Percentiles rank a stretch among this genome's conserved stretches.
Evolutionary conservation across 2,113 vertebrate species (phyloP).

Genomic region (Picathartes gymnocephalus): DNA sequence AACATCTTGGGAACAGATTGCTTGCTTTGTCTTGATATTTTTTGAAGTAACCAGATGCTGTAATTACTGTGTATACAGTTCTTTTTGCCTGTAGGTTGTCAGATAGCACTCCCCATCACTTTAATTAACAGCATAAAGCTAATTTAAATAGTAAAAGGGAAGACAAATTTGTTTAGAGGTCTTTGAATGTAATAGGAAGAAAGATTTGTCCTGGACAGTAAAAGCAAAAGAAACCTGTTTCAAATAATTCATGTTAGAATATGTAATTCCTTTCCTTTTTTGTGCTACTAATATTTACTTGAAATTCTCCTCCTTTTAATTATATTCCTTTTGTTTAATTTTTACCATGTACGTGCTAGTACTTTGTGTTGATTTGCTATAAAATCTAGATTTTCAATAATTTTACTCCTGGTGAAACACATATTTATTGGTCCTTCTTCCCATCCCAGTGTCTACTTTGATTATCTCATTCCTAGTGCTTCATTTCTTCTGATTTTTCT

Average conservation of each 20-base stretch:
- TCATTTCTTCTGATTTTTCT: not conserved
- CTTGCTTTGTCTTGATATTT: not conserved
- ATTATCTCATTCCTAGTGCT: not conserved
- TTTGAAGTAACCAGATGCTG: constrained; percentile 9
- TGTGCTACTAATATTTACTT: not conserved
- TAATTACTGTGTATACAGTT: not conserved
- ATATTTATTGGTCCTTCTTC: not conserved
- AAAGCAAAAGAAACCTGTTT: not conserved
- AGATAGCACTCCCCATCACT: not conserved
- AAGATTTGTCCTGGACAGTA: not conserved
- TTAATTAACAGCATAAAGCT: not conserved
- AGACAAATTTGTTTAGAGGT: constrained; percentile 6
- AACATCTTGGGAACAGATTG: constrained; percentile 38
- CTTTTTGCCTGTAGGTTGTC: not conserved
- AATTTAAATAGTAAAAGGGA: constrained; percentile 8
- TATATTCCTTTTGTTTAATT: not conserved
- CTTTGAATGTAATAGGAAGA: not conserved
- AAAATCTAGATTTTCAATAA: not conserved
- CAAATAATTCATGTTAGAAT: not conserved
- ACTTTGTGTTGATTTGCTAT: not conserved
- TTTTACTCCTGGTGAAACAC: not conserved
- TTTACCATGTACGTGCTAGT: not conserved
- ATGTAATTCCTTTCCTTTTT: not conserved
- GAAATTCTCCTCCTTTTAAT: not conserved
- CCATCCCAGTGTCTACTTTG: not conserved